Base-by-base conservation (phyloP, 2,888 invertebrate species). In the Encarsia formosa region DNA sequence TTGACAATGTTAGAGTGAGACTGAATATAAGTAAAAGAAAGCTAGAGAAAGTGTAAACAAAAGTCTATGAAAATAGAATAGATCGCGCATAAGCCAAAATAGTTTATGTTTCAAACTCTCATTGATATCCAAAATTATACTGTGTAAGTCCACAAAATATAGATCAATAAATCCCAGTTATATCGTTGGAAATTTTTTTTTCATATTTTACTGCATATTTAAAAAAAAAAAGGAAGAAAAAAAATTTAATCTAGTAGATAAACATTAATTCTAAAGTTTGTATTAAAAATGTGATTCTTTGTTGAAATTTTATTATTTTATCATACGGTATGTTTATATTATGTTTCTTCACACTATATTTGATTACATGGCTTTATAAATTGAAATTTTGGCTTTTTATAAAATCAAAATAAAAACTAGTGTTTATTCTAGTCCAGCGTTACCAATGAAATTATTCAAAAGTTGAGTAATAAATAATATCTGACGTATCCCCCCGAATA, bases 11-110 rank as follows among this genome's bases (percentile, higher is more conserved):
- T 18, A 38, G 49, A 34, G 19, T 15, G 40, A 26, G 40, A 26
- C n/a, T 13, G 44, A 34, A 26, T 15, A 37, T 37, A 13, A 29
- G 37, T 16, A 34, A 22, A 26, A 39, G 38, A 45, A 32, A 37
- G 13, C 18, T 35, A 15, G 20, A 13, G 26, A 1, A 32, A 37
- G 38, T 15, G 39, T 16, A 31, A 22, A 37, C 9, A 29, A 40
- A 35, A 51, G 20, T 16, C 3, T 34, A 23, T 13, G 37, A 9
- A 37, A 50, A 26, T 43, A 34, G 43, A 52, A 63, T 60, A 64
- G 58, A n/a, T n/a, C n/a, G n/a, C n/a, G n/a, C n/a, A n/a, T n/a
- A 67, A 68, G 66, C 67, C 68, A 66, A 67, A 65, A 58, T 63
- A 65, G 61, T 60, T 63, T 59, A 59, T 51, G 54, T 57, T 42